Evolutionary conservation across 2,113 vertebrate genomes (phyloP).

Genomic region (Rattus rattus): DNA sequence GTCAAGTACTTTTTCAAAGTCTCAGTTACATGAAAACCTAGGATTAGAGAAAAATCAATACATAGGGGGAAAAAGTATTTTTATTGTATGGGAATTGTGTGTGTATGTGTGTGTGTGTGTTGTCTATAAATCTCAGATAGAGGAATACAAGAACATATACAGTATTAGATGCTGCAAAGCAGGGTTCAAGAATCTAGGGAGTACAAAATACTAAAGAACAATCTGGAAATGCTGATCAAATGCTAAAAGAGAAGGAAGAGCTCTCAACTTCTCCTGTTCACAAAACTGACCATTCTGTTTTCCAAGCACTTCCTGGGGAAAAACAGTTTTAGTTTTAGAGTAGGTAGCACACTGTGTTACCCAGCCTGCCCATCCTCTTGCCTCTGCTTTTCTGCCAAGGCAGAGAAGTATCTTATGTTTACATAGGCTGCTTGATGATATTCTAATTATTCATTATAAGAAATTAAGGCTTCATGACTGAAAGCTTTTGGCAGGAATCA

Average conservation of each 20-base stretch:
- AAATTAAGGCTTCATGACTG: not conserved
- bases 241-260: conserved; percentile 36
- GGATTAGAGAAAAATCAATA: conserved; percentile 49
- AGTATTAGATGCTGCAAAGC: conserved; percentile 39
- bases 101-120: not conserved
- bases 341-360: not conserved
- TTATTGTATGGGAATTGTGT: conserved; percentile 59
- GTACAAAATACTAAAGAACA: conserved; percentile 9
- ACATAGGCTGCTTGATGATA: not conserved
- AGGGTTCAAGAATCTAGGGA: not conserved
- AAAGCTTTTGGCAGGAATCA: not conserved
- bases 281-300: not conserved
- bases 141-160: not conserved
- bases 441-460: not conserved
- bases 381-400: not conserved
- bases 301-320: not conserved
- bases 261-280: not conserved
- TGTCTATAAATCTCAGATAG: conserved; percentile 23
- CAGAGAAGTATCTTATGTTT: not conserved
- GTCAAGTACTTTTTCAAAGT: conserved; percentile 52
- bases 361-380: too few relatives aligned
- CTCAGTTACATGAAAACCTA: conserved; percentile 48
- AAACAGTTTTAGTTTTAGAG: not conserved
- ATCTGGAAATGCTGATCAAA: not conserved
- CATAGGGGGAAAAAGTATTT: not conserved